A percentile compares a stretch with the other conserved stretches of the same genome.
Conservation (phyloP, 2,797 vertebrate species). For the Graptemys geographica region DNA sequence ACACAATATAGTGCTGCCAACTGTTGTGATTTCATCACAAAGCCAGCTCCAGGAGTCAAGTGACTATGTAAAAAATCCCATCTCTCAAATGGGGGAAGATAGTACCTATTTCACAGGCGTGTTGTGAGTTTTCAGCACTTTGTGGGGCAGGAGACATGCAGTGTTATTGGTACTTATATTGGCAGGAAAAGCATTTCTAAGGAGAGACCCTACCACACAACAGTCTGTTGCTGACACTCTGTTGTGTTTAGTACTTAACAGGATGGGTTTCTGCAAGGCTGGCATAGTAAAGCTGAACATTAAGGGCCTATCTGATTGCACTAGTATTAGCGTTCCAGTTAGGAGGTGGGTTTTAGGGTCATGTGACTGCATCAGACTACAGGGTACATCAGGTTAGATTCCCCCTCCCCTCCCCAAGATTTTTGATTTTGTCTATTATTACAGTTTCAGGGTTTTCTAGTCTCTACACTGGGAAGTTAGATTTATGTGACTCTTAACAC, state of each 20-base stretch:
- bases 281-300: neutral
- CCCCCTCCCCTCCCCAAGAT: neutral
- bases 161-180: neutral
- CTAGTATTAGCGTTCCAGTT: neutral
- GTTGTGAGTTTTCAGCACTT: neutral
- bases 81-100: neutral
- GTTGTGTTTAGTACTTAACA: neutral
- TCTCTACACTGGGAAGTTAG: neutral
- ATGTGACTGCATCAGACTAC: neutral
- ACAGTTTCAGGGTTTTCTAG: neutral
- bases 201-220: neutral
- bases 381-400: neutral
- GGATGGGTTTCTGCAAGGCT: neutral
- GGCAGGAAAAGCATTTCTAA: neutral
- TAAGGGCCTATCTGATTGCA: neutral
- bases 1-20: neutral
- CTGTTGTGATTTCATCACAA: fast-evolving
- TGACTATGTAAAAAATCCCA: neutral
- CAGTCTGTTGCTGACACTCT: neutral
- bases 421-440: neutral
- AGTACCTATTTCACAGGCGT: neutral
- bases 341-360: neutral
- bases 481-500: fast-evolving
- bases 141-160: neutral
- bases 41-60: neutral